A percentile compares a stretch with the other conserved stretches of the same genome.
Evolutionary conservation across 2,113 vertebrate genomes (phyloP).

Genomic region (Lampris megalopsis): DNA sequence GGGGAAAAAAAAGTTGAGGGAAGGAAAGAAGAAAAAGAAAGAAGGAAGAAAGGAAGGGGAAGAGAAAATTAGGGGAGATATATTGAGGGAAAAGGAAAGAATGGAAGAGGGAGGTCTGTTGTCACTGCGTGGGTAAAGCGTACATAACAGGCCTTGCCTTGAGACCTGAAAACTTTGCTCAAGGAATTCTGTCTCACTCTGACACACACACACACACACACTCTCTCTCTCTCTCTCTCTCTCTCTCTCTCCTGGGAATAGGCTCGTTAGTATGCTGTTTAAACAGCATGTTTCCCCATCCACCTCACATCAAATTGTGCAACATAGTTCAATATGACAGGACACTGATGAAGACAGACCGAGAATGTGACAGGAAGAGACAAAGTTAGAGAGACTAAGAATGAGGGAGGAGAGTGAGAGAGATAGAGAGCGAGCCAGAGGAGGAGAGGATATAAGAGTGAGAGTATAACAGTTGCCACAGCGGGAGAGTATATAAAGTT

Average conservation of each 20-base stretch:
- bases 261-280: conserved; percentile 30
- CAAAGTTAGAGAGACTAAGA: background rate
- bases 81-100: background rate
- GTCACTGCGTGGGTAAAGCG: background rate
- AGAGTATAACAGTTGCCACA: no score
- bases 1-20: background rate
- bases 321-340: conserved; percentile 49
- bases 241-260: background rate
- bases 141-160: conserved; percentile 39
- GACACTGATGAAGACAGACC: conserved; percentile 48
- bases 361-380: conserved; percentile 48
- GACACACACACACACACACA: conserved; percentile 8
- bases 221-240: background rate
- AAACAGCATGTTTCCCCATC: conserved; percentile 22
- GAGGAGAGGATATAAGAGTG: background rate
- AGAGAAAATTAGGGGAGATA: background rate
- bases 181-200: conserved; percentile 37
- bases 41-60: background rate
- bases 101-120: background rate
- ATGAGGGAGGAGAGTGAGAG: background rate
- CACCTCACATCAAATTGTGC: conserved; percentile 30
- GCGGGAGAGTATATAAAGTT: no score
- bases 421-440: no score
- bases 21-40: background rate
- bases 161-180: conserved; percentile 43